Percentiles rank a stretch among this genome's conserved stretches.
Evolutionary conservation across 2,797 vertebrate species (phyloP).

Genomic region (Distichodus sexfasciatus): DNA sequence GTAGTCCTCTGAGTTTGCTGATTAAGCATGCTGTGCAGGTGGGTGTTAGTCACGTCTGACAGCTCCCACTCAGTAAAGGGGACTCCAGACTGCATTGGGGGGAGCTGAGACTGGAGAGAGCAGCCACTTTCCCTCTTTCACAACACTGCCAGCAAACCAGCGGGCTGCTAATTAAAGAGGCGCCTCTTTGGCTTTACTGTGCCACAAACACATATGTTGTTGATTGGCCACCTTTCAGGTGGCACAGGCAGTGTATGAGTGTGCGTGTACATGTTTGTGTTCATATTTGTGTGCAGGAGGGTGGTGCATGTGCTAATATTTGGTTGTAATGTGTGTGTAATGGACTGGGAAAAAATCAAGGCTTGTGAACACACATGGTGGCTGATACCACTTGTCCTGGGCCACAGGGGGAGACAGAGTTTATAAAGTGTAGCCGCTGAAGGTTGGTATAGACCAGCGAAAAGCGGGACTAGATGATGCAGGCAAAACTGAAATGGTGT

Average conservation of each 20-base stretch:
- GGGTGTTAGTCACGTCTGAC: slow-evolving; percentile 68
- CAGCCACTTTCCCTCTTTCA: slow-evolving; percentile 35
- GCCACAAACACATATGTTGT: slow-evolving; percentile 84
- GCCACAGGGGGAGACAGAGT: slow-evolving; percentile 34
- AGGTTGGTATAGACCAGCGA: not conserved
- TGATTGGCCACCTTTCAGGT: slow-evolving; percentile 82
- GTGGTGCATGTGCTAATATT: slow-evolving; percentile 55
- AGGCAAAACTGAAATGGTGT: not conserved
- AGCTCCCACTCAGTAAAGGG: slow-evolving; percentile 59
- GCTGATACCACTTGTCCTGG: slow-evolving; percentile 39
- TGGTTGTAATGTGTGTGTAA: slow-evolving; percentile 43
- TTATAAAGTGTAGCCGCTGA: slow-evolving; percentile 21
- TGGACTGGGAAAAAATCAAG: slow-evolving; percentile 15
- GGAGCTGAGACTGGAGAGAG: slow-evolving; percentile 50
- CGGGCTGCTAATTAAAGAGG: slow-evolving; percentile 79
- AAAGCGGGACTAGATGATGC: not conserved
- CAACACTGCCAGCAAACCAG: slow-evolving; percentile 44
- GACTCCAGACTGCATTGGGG: slow-evolving; percentile 63
- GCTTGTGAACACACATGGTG: slow-evolving; percentile 33
- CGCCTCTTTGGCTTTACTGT: slow-evolving; percentile 72
- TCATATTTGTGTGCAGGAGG: slow-evolving; percentile 60
- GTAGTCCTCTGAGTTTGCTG: slow-evolving; percentile 23
- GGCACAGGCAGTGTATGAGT: slow-evolving; percentile 64
- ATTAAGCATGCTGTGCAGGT: slow-evolving; percentile 37
- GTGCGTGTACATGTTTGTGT: slow-evolving; percentile 51